Evolutionary conservation across 2,797 vertebrate genomes (phyloP), one percentile per base, ranked within the genome.

Genomic region (Chromis chromis): DNA sequence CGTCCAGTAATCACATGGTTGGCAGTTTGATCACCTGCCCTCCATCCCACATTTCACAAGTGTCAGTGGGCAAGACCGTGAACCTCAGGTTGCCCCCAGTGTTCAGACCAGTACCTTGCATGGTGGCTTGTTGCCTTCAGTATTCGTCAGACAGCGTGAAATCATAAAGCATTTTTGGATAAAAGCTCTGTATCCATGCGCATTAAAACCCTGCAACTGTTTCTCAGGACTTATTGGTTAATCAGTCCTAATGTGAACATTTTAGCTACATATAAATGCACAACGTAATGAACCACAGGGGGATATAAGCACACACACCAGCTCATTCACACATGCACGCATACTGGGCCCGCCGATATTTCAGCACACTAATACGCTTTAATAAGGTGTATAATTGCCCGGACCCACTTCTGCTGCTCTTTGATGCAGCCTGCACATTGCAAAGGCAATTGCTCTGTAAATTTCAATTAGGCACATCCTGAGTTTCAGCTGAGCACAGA

Each of bases 351-450:
- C 40, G 54, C 50, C 44, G 70, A 50, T 39, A 59, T 73, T 63
- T 56, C 70, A 48, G 70, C 55, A n/a, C 63, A 54, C 56, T 83
- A 76, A 83, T 83, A 36, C 81, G 31, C 39, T 84, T 84, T 84
- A 80, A 86, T 89, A 89, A 84, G 69, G 73, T 85, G 80, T 69
- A 28, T 84, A 82, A 88, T 83, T 89, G 54, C 48, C 42, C 1
- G 25, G 66, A 78, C 70, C 70, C 17, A 39, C 62, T 65, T 70
- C 61, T 78, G 58, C 79, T 74, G 50, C 82, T 83, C 65, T 78
- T 62, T 76, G 67, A 80, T 75, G 76, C 74, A 58, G 77, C 61
- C 66, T 70, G 31, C 70, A 52, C 71, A 31, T 69, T 69, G 65
- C 57, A 65, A 58, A 84, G 54, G 42, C 58, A 62, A 19, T 76